Evolutionary conservation across 1,140 invertebrate genomes (phyloP).

Genomic region (Pseudachorutes palmiensis): DNA sequence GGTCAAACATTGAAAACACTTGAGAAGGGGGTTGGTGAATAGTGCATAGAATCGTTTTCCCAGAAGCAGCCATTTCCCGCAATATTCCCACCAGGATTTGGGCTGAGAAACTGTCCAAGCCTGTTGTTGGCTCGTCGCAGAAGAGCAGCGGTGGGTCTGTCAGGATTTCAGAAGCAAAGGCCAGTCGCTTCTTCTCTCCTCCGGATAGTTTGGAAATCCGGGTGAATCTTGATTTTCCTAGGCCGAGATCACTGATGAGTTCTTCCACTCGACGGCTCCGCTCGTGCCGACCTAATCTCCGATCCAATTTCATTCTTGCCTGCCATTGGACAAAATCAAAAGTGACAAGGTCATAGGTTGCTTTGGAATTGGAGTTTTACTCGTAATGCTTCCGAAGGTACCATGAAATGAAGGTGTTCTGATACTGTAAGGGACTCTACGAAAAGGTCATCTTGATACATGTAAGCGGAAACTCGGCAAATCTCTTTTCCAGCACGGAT

Average conservation of each 20-base stretch:
- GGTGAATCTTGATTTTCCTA: conserved; percentile 51
- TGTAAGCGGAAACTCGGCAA: conserved; percentile 48
- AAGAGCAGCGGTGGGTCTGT: conserved; percentile 70
- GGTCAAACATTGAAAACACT: conserved; percentile 70
- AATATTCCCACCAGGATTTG: conserved; percentile 62
- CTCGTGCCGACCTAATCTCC: conserved; percentile 50
- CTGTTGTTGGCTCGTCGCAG: conserved; percentile 74
- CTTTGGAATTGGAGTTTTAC: too few species aligned
- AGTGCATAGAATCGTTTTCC: conserved; percentile 70
- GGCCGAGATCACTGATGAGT: conserved; percentile 55
- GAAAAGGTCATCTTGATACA: conserved; percentile 54
- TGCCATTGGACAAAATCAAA: too few species aligned
- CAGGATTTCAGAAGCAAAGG: conserved; percentile 52
- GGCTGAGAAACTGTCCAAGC: conserved; percentile 72
- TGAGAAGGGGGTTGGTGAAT: conserved; percentile 82
- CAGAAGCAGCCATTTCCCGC: conserved; percentile 53
- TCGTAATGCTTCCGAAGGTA: too few species aligned
- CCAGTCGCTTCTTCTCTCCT: conserved; percentile 46
- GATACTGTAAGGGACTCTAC: conserved; percentile 49
- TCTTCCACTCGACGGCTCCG: conserved; percentile 59
- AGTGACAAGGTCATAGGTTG: too few species aligned
- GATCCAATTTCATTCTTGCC: conserved; percentile 72
- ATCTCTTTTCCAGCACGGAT: conserved; percentile 42
- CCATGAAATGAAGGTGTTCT: conserved; percentile 51
- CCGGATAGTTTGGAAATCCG: conserved; percentile 47